A percentile compares a stretch with the other conserved stretches of the same genome.
phyloP scores from a whole-genome alignment of 92 coral and sea anemone species.

The Paramuricea clavata region DNA sequence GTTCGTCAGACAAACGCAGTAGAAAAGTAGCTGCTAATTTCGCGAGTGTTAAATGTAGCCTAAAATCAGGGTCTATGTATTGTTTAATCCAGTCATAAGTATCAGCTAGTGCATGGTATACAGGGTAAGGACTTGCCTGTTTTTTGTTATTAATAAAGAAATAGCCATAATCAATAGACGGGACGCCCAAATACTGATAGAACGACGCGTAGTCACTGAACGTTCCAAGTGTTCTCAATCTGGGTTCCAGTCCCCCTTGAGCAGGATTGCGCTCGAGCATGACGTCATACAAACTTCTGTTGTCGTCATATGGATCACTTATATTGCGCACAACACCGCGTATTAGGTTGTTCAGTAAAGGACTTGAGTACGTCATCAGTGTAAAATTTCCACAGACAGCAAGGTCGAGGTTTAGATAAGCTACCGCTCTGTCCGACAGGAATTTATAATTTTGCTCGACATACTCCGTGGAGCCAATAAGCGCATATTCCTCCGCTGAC shows the following conservation, averaged over 20 bases:
- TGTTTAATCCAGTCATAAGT: constrained; percentile 82
- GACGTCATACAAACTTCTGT: constrained; percentile 83
- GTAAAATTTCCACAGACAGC: constrained; percentile 91
- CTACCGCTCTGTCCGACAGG: constrained; percentile 84
- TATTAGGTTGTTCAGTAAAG: constrained; percentile 80
- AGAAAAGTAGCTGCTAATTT: constrained; percentile 76
- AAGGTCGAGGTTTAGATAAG: constrained; percentile 89
- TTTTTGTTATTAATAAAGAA: constrained; percentile 75
- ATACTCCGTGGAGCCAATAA: constrained; percentile 97
- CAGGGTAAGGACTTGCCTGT: constrained; percentile 83
- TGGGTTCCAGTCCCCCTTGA: constrained; percentile 36
- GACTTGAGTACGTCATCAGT: constrained; percentile 85
- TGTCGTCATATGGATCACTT: constrained; percentile 70
- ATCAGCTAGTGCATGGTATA: constrained; percentile 86
- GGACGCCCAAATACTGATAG: constrained; percentile 83
- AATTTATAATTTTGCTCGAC: constrained; percentile 88
- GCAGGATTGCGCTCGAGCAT: constrained; percentile 82
- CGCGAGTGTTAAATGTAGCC: constrained; percentile 87
- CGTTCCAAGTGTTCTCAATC: constrained; percentile 71
- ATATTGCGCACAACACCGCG: constrained; percentile 77
- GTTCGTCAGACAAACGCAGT: constrained; percentile 69
- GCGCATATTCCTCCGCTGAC: constrained; percentile 97
- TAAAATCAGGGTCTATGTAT: constrained; percentile 88
- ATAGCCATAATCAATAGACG: constrained; percentile 91
- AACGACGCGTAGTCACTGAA: constrained; percentile 91